A percentile compares a stretch with the other conserved stretches of the same genome.
These are phyloP conservation scores for Remorina albescens DNA, from an alignment of 2,797 vertebrate species.

Conservation along the genomic window DNA sequence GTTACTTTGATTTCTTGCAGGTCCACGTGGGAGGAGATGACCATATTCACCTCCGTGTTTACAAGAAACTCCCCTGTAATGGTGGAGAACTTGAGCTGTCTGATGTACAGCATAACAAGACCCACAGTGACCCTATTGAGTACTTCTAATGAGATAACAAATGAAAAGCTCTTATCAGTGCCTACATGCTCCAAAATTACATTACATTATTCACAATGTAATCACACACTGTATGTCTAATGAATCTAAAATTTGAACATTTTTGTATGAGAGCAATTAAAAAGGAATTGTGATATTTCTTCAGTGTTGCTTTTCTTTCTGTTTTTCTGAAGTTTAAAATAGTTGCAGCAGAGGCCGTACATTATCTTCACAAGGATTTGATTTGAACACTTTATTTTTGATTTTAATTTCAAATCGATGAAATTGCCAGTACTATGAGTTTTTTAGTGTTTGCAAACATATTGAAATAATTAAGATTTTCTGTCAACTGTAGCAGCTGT, in stretches of 20 bases:
- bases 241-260: neutral
- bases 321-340: no score
- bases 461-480: no score
- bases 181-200: constrained; percentile 14
- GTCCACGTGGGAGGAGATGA: constrained; percentile 78
- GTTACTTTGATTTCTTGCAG: constrained; percentile 72
- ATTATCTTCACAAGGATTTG: no score
- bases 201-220: neutral
- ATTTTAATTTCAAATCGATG: constrained; percentile 8
- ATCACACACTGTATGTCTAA: neutral
- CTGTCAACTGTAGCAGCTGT: no score
- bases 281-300: neutral
- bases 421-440: no score
- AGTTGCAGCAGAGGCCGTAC: no score
- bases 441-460: no score
- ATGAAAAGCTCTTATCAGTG: neutral
- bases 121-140: constrained; percentile 72
- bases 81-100: constrained; percentile 63
- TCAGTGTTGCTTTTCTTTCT: neutral
- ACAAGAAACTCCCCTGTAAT: constrained; percentile 66
- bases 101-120: constrained; percentile 80
- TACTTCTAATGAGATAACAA: constrained; percentile 58
- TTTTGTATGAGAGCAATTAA: constrained; percentile 41
- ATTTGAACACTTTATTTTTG: no score
- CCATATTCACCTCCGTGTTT: constrained; percentile 84